Evolutionary conservation across 2,888 invertebrate genomes (phyloP).

Genomic region (Euclidia mi): DNA sequence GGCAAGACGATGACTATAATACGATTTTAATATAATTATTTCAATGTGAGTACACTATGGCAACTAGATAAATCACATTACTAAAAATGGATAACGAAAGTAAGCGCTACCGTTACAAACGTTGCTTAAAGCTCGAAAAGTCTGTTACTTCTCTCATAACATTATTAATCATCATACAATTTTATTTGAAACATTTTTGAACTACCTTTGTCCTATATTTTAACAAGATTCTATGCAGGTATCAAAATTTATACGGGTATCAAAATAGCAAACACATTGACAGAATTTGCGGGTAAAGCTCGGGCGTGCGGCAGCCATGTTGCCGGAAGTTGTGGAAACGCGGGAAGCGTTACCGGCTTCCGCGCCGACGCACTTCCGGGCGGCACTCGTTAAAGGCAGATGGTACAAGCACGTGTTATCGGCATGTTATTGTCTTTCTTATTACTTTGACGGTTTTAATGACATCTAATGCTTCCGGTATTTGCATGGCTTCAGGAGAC

Average conservation of each 20-base stretch:
- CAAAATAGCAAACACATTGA: conserved; percentile 32
- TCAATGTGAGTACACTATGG: too few species aligned
- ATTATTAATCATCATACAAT: too few species aligned
- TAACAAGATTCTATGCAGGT: background rate
- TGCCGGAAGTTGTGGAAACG: conserved; percentile 64
- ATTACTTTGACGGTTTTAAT: conserved; percentile 23
- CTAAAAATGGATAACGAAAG: too few species aligned
- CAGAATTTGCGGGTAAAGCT: conserved; percentile 34
- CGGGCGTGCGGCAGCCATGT: conserved; percentile 50
- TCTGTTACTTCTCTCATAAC: too few species aligned
- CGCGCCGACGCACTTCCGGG: conserved; percentile 70
- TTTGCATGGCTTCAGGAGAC: background rate
- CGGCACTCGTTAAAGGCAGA: conserved; percentile 55
- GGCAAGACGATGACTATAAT: too few species aligned
- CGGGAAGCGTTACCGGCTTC: conserved; percentile 67
- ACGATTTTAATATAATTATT: too few species aligned
- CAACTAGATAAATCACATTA: too few species aligned
- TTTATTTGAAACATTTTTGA: background rate
- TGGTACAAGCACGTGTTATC: conserved; percentile 40
- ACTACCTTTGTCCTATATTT: too few species aligned
- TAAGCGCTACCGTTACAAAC: too few species aligned
- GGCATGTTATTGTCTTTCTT: conserved; percentile 24
- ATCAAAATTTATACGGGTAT: conserved; percentile 30
- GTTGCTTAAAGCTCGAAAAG: too few species aligned
- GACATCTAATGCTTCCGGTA: background rate